phyloP scores from a whole-genome alignment of 1,140 invertebrate genomes.

The Ridgeia piscesae region DNA sequence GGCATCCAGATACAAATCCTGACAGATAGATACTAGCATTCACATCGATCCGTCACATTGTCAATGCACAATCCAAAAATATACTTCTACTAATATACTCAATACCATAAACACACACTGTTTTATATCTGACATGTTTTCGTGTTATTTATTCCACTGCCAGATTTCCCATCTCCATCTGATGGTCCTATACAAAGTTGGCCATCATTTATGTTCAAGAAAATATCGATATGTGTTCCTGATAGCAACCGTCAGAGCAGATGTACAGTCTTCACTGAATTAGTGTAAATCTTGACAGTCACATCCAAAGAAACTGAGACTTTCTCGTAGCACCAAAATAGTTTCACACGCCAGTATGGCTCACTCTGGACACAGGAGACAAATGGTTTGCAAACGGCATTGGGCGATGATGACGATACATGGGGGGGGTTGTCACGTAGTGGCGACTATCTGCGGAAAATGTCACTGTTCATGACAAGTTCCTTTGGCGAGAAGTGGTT shows the following conservation, averaged over 20 bases:
- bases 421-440: not conserved
- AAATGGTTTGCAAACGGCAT: not conserved
- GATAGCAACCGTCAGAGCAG: not conserved
- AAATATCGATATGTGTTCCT: not conserved
- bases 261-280: not conserved
- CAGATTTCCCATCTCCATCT: not conserved
- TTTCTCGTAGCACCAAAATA: not conserved
- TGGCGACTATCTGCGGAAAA: not conserved
- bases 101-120: not conserved
- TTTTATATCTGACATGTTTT: not conserved
- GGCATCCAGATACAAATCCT: too few species aligned
- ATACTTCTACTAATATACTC: not conserved
- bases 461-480: not conserved
- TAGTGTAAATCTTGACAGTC: not conserved
- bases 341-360: not conserved
- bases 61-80: not conserved
- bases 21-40: not conserved
- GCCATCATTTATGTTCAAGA: too few species aligned
- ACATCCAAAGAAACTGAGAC: not conserved
- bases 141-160: not conserved
- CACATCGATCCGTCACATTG: not conserved
- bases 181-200: not conserved
- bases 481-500: slow-evolving; percentile 66
- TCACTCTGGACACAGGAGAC: not conserved
- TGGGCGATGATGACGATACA: not conserved